A percentile compares a stretch with the other conserved stretches of the same genome.
Evolutionary conservation across 2,797 vertebrate genomes (phyloP).

Genomic region (Fringilla coelebs): DNA sequence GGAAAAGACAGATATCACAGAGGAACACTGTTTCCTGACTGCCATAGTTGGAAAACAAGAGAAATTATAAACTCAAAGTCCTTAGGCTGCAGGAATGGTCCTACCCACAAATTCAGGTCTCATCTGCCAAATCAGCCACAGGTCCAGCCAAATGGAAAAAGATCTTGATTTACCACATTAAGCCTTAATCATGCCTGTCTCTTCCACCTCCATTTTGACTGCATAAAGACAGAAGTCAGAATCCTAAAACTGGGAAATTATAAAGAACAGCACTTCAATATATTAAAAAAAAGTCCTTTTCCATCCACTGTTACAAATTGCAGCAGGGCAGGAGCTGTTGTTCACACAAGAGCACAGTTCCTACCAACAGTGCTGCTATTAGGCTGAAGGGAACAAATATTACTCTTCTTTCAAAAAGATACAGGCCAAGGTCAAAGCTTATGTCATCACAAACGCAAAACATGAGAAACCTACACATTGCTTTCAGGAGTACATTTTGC

Average conservation of each 20-base stretch:
- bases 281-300: neutral
- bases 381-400: conserved; percentile 26
- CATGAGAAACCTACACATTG: conserved; percentile 25
- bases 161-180: neutral
- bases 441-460: conserved; percentile 56
- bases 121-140: neutral
- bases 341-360: neutral
- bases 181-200: neutral
- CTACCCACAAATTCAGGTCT: neutral
- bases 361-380: neutral
- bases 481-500: conserved; percentile 56
- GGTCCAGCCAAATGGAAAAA: neutral
- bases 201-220: neutral
- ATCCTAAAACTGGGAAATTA: neutral
- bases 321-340: conserved; percentile 7
- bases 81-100: neutral
- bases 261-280: neutral
- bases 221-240: neutral
- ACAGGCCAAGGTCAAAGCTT: conserved; percentile 69
- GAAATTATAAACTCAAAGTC: neutral
- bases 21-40: neutral
- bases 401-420: conserved; percentile 34
- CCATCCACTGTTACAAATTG: neutral
- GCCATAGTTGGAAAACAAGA: neutral
- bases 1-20: neutral